These are phyloP conservation scores for Lepeophtheirus nordmannii DNA, from an alignment of 2,888 invertebrate genomes.

Conservation along the genomic window DNA sequence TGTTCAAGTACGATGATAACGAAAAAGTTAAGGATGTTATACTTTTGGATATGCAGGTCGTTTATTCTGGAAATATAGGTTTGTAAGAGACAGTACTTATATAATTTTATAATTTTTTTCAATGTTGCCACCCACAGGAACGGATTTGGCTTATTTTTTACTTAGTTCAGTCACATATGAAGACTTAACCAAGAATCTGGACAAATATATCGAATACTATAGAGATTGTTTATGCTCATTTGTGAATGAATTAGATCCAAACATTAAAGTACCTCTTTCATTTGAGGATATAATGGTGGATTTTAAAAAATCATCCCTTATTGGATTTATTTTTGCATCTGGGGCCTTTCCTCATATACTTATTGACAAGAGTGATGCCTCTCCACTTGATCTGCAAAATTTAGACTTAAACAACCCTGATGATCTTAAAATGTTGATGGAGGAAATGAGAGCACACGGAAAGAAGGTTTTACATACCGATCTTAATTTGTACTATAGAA, in stretches of 20 bases:
- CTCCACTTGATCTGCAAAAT: neutral
- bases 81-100: neutral
- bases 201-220: neutral
- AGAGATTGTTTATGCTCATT: neutral
- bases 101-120: neutral
- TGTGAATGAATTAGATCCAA: neutral
- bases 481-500: neutral
- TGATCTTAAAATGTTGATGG: neutral
- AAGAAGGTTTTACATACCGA: neutral
- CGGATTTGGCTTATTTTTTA: neutral
- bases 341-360: neutral
- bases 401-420: neutral
- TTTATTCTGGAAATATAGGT: constrained; percentile 5
- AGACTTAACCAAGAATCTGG: neutral
- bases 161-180: neutral
- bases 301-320: neutral
- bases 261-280: neutral
- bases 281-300: neutral
- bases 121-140: neutral
- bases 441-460: neutral
- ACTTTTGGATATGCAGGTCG: neutral
- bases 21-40: neutral
- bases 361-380: neutral
- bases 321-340: neutral
- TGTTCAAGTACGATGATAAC: neutral